Evolutionary conservation across 2,113 vertebrate species (phyloP), one percentile per base, ranked within the genome.

Genomic region (Steatornis caripensis): DNA sequence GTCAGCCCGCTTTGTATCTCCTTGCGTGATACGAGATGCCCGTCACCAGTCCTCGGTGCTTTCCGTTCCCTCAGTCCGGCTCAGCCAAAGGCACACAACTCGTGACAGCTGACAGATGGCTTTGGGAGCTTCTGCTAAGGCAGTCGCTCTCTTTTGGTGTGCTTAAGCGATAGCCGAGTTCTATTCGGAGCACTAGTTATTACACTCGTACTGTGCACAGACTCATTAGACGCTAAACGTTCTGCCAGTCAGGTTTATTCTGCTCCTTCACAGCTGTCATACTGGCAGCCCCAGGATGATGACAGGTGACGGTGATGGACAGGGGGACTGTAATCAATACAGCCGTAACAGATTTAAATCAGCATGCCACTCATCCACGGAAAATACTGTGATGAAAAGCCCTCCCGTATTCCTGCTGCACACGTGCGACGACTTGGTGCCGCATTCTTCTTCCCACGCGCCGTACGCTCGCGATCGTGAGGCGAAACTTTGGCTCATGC

Each of bases 101-200:
- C 58, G 6, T 97, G 97, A 97, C 97, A 97, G 95, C 74, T 97
- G 97, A 98, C 96, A 94, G 98, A 97, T 93, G 97, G 95, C 92
- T 97, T 69, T 16, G 43, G 94, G 95, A 96, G 96, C 95, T 82
- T 39, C 89, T 12, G n/a, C 45, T 36, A 70, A 72, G 88, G 91
- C 97, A 81, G 9, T 94, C 72, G 93, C 96, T 96, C 89, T 84
- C 93, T 94, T 91, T 87, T 12, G 81, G 83, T 76, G 97, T 60
- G n/a, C n/a, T 39, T 3, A 32, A 89, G 96, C 5, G 60, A 97
- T 93, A 96, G 94, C 96, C 0, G 5, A 61, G 92, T 90, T 97
- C 95, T 96, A n/a, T 97, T 95, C 43, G 7, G 68, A 96, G 97
- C 68, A 3, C 69, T 92, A 74, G 89, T 97, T 95, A 70, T 89